Evolutionary conservation across 2,888 invertebrate species (phyloP), one percentile per base, ranked within the genome.

Genomic region (Rhogogaster chlorosoma): DNA sequence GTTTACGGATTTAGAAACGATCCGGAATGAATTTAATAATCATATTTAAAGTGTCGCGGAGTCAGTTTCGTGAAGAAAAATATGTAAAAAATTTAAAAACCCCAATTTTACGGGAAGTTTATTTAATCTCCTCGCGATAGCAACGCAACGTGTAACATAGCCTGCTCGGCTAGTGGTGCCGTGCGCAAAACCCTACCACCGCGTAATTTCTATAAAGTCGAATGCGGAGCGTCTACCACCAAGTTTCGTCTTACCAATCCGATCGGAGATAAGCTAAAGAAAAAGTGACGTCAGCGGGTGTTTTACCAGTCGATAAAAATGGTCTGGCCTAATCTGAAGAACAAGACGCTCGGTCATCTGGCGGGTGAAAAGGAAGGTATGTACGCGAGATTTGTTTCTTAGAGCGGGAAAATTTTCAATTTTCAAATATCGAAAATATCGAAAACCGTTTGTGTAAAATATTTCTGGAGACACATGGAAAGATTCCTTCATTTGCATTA

Each of bases 321-420:
- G 92, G 90, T 90, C 83, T 92, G 92, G 92, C 89, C 89, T 49
- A 75, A 86, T 6, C 86, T 90, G 38, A 91, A 89, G 84, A 86
- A 86, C 75, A 91, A 90, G 86, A 49, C 67, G n/a, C 18, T 45
- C 45, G 88, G 87, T 88, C 88, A 89, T 85, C 86, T 88, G 67
- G 86, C 88, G 82, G 87, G 77, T 12, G 89, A 87, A 77, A 82
- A 88, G 61, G 80, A 87, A 83, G 90, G 91, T 90, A 88, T 89
- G 88, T 38, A 42, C 18, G 9, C 45, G 12, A n/a, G 15, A 45
- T 15, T 45, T 15, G 15, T 15, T 45, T 45, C 2, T 42, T 26
- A n/a, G 10, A n/a, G 22, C 71, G 61, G 61, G 1, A 61, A 61
- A 1, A 61, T 61, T 61, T 61, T 61, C 12, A 10, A 26, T 57